Base-by-base conservation (phyloP, 2,113 vertebrate genomes). In the Platysternon megacephalum region DNA sequence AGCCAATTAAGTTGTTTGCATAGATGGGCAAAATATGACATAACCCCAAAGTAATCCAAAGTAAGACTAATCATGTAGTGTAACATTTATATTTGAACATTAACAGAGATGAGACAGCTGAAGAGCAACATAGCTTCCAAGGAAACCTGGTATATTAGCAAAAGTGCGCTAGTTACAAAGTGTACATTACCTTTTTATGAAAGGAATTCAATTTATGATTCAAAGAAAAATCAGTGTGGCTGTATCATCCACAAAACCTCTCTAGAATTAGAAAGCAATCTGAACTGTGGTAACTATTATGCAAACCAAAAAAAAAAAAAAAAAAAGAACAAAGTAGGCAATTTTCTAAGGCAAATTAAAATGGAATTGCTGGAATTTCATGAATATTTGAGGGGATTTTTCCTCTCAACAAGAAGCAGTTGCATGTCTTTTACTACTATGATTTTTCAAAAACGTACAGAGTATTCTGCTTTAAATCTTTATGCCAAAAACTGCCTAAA, bases 341-440 rank as follows among this genome's bases (percentile, higher is more conserved):
- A 95, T 97, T 98, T 97, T 92, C 91, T 90, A 96, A 74, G 82
- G 90, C 86, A 98, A 98, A 98, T 98, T 98, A 98, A 98, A 98
- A 98, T 93, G 90, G 87, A 95, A 97, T 96, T 17, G 79, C 35
- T 95, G 79, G 95, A 52, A 96, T 95, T 97, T 97, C 91, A 94
- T 96, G 91, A 89, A 97, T 97, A 97, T 97, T 97, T 95, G 95
- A 98, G 96, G 95, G 83, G 35, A 91, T 87, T 87, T 90, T 93
- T 58, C 96, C 96, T 79, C 93, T 91, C 96, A 76, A 90, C 83
- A 97, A 96, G 93, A 96, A 90, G 79, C 97, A 98, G 96, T 97
- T 95, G 92, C 44, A 51, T 65, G 52, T 87, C 84, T 97, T 97
- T 96, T 84, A 85, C 82, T 58, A 91, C 78, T 91, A 76, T n/a